Conservation (phyloP, 2,797 vertebrate genomes). For the Lagodon rhomboides region DNA sequence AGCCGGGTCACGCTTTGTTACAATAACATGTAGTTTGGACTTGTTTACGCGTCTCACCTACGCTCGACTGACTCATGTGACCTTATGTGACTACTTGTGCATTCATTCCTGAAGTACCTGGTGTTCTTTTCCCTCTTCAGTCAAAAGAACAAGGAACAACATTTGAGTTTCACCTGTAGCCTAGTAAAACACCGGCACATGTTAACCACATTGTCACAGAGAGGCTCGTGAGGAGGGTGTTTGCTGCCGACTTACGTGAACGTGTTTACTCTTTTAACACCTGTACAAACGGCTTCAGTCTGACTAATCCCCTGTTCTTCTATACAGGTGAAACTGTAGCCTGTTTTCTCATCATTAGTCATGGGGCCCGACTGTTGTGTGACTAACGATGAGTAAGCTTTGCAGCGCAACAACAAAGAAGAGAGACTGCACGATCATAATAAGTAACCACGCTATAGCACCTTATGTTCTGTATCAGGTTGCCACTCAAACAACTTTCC, state of each 20-base stretch:
- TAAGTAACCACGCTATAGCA: constrained; percentile 1
- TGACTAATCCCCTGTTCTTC: constrained; percentile 61
- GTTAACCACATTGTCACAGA: constrained; percentile 20
- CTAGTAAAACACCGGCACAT: constrained; percentile 27
- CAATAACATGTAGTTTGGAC: constrained; percentile 78
- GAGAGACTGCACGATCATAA: neutral
- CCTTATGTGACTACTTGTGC: constrained; percentile 35
- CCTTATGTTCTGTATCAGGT: neutral
- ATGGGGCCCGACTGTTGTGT: constrained; percentile 45
- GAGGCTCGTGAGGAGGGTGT: constrained; percentile 8
- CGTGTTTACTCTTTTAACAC: constrained; percentile 49
- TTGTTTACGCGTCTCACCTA: constrained; percentile 72
- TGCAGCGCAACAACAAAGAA: constrained; percentile 43
- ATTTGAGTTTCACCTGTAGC: constrained; percentile 31
- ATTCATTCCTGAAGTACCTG: constrained; percentile 23
- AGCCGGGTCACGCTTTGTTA: constrained; percentile 59
- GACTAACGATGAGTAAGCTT: constrained; percentile 50
- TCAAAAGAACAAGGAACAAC: constrained; percentile 41
- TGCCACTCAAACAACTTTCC: constrained; percentile 5
- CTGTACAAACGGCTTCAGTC: constrained; percentile 26
- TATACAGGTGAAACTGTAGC: constrained; percentile 67
- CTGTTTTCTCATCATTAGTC: constrained; percentile 65
- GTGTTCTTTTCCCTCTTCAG: constrained; percentile 30
- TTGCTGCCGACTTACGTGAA: constrained; percentile 18
- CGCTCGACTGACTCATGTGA: constrained; percentile 72